Percentiles rank a stretch among this genome's conserved stretches.
Conservation (phyloP, 2,797 vertebrate genomes). For the Pelochelys cantorii region DNA sequence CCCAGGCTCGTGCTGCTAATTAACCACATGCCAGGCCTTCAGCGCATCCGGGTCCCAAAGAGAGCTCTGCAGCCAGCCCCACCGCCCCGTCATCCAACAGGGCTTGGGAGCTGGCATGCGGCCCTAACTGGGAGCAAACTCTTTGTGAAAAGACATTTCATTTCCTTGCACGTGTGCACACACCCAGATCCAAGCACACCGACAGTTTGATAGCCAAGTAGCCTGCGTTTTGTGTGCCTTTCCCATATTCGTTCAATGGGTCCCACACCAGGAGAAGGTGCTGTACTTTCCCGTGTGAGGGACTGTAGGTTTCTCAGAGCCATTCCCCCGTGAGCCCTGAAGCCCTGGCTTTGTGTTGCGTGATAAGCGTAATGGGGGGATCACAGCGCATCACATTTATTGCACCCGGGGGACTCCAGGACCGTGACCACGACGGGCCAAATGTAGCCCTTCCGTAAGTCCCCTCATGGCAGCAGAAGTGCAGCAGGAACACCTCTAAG, state of each 20-base stretch:
- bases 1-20: not conserved
- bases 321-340: not conserved
- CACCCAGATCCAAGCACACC: not conserved
- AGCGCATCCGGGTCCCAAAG: not conserved
- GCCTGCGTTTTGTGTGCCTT: not conserved
- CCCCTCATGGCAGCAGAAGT: no score
- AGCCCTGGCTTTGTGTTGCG: no score
- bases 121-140: not conserved
- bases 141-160: not conserved
- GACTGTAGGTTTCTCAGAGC: not conserved
- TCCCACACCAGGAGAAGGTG: not conserved
- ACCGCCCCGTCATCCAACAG: not conserved
- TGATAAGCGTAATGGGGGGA: no score
- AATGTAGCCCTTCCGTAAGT: no score
- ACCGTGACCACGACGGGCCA: no score
- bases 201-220: no score
- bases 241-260: not conserved
- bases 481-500: no score
- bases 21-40: not conserved
- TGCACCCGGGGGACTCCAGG: no score
- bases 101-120: not conserved
- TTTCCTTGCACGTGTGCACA: no score
- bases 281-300: not conserved
- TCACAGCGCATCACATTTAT: no score
- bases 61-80: not conserved